These are phyloP conservation scores for Pristis pectinata DNA, from an alignment of 2,797 vertebrate species.

Conservation along the genomic window DNA sequence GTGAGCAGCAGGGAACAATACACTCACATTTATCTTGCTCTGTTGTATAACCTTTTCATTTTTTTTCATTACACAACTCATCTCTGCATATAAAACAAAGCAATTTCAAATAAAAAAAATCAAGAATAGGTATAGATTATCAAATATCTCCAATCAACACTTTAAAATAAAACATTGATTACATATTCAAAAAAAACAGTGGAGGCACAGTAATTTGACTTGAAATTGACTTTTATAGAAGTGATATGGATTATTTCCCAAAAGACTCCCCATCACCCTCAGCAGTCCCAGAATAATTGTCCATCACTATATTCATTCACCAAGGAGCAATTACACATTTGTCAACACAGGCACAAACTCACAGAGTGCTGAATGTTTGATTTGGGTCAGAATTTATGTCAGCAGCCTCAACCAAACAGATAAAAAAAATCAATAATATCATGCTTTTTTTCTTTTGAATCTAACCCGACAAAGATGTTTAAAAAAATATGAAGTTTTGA, in stretches of 20 bases:
- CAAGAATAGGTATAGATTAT: background rate
- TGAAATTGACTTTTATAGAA: background rate
- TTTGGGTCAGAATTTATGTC: background rate
- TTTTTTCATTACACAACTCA: background rate
- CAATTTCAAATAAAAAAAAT: background rate
- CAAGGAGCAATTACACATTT: constrained; percentile 23
- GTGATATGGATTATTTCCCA: background rate
- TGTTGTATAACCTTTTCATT: background rate
- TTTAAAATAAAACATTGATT: background rate
- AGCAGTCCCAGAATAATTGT: background rate
- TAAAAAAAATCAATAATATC: constrained; percentile 10
- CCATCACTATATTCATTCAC: background rate
- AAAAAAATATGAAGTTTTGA: background rate
- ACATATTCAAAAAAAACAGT: background rate
- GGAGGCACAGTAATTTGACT: background rate
- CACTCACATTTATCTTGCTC: background rate
- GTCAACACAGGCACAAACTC: background rate
- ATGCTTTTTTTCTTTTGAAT: background rate
- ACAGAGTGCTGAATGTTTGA: background rate
- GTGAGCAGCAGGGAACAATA: background rate
- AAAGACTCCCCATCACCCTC: background rate
- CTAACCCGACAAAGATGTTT: background rate
- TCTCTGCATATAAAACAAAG: background rate
- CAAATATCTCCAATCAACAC: constrained; percentile 18
- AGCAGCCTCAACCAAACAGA: background rate